phyloP scores from a whole-genome alignment of 1,140 invertebrate genomes.

The Melanaphis sacchari region DNA sequence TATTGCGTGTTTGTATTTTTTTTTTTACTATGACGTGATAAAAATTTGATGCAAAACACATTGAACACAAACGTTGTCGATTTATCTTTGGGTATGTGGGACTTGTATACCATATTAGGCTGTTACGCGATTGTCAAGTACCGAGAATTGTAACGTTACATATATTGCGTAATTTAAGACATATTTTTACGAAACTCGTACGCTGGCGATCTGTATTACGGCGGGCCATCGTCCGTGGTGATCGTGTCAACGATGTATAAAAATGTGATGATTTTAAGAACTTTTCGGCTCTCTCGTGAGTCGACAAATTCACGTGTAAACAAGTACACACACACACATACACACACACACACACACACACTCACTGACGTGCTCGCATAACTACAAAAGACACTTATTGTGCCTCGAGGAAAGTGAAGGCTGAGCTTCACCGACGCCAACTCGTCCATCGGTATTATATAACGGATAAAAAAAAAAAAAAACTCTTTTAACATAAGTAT shows the following conservation, averaged over 20 bases:
- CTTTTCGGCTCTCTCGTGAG: background rate
- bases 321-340: background rate
- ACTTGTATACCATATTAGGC: too few species aligned
- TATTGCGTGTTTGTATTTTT: background rate
- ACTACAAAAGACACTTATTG: background rate
- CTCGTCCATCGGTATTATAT: background rate
- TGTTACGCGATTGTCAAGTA: too few species aligned
- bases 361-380: background rate
- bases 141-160: too few species aligned
- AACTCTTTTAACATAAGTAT: background rate
- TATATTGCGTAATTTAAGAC: too few species aligned
- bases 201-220: too few species aligned
- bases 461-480: background rate
- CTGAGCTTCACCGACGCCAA: background rate
- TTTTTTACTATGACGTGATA: background rate
- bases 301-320: background rate
- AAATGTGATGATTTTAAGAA: background rate
- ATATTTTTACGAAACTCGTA: too few species aligned
- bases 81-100: too few species aligned
- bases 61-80: too few species aligned
- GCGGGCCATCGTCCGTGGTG: too few species aligned
- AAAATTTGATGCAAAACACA: background rate
- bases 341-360: too few species aligned
- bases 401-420: background rate
- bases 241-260: background rate